A percentile compares a stretch with the other conserved stretches of the same genome.
These are phyloP conservation scores for Rhagium mordax DNA, from an alignment of 2,888 invertebrate genomes.

Conservation along the genomic window DNA sequence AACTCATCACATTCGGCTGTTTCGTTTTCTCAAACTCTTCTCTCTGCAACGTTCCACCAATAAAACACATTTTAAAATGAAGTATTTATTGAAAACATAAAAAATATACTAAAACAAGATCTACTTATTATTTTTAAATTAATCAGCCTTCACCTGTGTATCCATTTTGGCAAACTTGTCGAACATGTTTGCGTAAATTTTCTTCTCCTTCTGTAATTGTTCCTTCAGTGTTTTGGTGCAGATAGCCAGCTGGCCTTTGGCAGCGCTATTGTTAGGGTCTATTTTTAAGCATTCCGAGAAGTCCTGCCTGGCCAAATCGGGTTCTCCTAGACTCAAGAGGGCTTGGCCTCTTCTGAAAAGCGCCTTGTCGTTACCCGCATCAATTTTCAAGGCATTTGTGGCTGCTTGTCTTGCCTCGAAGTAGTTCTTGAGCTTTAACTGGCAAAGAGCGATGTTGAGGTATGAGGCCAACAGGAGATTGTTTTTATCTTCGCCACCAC, in stretches of 20 bases:
- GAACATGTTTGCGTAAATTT: constrained; percentile 95
- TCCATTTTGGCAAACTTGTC: constrained; percentile 90
- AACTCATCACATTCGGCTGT: constrained; percentile 82
- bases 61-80: constrained; percentile 39
- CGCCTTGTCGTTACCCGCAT: constrained; percentile 88
- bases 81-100: constrained; percentile 26
- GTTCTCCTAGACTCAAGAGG: constrained; percentile 81
- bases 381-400: constrained; percentile 82
- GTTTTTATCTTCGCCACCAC: constrained; percentile 71
- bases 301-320: constrained; percentile 82
- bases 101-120: constrained; percentile 6
- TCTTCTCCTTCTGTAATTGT: constrained; percentile 85
- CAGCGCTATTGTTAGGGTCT: constrained; percentile 93
- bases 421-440: constrained; percentile 82
- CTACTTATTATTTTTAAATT: constrained; percentile 33
- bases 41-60: constrained; percentile 71
- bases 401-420: constrained; percentile 83
- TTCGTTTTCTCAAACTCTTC: constrained; percentile 80
- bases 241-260: constrained; percentile 80
- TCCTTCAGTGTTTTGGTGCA: constrained; percentile 84
- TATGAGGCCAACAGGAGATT: constrained; percentile 80
- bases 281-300: constrained; percentile 80
- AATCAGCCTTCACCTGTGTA: constrained; percentile 75
- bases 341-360: constrained; percentile 92
- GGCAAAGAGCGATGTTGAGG: constrained; percentile 87